These are phyloP conservation scores for Rhombomys opimus DNA, from an alignment of 2,113 vertebrate species.

Conservation along the genomic window DNA sequence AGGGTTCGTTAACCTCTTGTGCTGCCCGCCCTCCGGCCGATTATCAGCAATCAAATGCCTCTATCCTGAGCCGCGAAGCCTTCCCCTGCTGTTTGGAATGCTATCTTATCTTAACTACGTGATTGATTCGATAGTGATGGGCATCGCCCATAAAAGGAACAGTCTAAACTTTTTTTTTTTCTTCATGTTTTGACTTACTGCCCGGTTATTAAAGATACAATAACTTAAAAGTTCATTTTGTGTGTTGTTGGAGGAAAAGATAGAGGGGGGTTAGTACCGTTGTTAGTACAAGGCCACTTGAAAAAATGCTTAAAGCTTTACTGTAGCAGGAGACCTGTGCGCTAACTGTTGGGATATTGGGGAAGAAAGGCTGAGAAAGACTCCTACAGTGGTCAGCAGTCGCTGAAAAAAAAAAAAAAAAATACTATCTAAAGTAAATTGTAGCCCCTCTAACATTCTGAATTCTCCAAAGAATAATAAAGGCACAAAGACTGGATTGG, in stretches of 20 bases:
- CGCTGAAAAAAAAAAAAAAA: not conserved
- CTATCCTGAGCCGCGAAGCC: not conserved
- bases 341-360: not conserved
- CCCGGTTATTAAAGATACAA: slow-evolving; percentile 72
- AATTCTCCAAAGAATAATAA: slow-evolving; percentile 39
- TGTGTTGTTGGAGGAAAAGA: not conserved
- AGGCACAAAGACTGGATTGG: not conserved
- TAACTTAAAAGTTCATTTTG: slow-evolving; percentile 44
- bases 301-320: not conserved
- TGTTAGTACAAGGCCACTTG: not conserved
- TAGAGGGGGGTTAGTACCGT: not conserved
- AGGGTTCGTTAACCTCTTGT: slow-evolving; percentile 13
- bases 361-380: not conserved
- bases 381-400: not conserved
- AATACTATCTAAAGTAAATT: not conserved
- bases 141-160: not conserved
- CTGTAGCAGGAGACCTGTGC: not conserved
- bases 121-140: not conserved
- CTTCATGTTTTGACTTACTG: slow-evolving; percentile 10
- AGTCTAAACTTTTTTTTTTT: not conserved
- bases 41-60: not conserved
- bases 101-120: not conserved
- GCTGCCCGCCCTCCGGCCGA: not conserved
- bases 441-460: slow-evolving; percentile 20
- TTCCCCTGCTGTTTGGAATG: not conserved